Conservation (phyloP, 1,140 invertebrate genomes). For the Anoplolepis gracilipes region DNA sequence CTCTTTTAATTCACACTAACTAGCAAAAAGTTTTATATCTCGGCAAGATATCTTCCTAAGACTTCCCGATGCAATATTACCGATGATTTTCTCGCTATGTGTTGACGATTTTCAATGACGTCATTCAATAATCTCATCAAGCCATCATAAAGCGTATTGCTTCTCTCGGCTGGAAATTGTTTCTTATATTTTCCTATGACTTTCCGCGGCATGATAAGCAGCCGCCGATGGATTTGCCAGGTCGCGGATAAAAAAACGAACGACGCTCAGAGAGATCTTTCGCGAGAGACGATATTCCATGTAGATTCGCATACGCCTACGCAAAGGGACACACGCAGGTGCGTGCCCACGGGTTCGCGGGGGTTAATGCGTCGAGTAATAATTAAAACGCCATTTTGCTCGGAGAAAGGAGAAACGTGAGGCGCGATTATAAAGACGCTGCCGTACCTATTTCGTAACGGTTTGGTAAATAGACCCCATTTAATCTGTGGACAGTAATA, state of each 20-base stretch:
- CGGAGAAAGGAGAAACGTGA: constrained; percentile 67
- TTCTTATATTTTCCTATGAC: constrained; percentile 47
- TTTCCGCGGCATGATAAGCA: neutral
- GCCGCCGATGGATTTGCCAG: neutral
- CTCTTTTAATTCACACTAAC: neutral
- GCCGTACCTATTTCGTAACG: constrained; percentile 73
- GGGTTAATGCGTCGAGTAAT: constrained; percentile 75
- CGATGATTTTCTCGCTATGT: constrained; percentile 4
- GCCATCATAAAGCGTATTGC: constrained; percentile 24
- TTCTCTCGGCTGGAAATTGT: constrained; percentile 40
- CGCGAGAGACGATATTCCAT: constrained; percentile 25
- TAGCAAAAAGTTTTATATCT: constrained; percentile 13
- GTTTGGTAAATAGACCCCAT: constrained; percentile 65
- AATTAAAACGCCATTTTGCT: constrained; percentile 76
- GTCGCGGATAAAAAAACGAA: constrained; percentile 33
- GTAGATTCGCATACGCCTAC: constrained; percentile 64
- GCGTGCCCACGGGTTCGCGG: constrained; percentile 68
- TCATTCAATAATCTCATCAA: constrained; percentile 33
- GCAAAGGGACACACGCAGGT: constrained; percentile 66
- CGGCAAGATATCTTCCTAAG: neutral
- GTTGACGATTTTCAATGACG: constrained; percentile 30
- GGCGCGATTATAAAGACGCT: constrained; percentile 62
- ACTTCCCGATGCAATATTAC: constrained; percentile 7
- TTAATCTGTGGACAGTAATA: constrained; percentile 35
- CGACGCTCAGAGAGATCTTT: constrained; percentile 38